Evolutionary conservation across 2,797 vertebrate species (phyloP), one percentile per base, ranked within the genome.

Genomic region (Eremophila alpestris): DNA sequence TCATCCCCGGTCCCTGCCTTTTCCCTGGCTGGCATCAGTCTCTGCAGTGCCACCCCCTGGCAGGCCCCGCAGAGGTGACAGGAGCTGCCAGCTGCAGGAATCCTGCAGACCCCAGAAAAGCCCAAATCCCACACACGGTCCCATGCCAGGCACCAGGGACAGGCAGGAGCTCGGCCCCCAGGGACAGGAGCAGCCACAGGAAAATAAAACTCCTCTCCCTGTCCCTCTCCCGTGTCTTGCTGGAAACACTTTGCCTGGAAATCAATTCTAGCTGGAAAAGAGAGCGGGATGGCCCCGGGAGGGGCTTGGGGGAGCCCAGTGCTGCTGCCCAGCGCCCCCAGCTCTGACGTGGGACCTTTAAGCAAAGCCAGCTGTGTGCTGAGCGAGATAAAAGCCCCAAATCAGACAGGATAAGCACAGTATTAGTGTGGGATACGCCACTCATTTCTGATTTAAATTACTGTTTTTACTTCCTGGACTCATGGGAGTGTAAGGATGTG

Each of bases 351-450:
- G 98, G 96, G 94, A 95, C 84, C 56, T 93, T 95, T 99, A 98
- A 99, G 97, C 95, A 97, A 96, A 98, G 97, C 98, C 98, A 99
- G 98, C 98, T 99, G 98, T 95, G 97, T 85, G 96, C 94, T 59
- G 93, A 90, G 96, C 95, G 95, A 98, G 97, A 98, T 98, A 97
- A 98, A 98, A 98, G 98, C 97, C 96, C 97, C 98, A 97, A 98
- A 98, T 98, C 98, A 98, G 97, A 97, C 97, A 94, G 98, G 97
- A 98, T 98, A 97, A 98, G 97, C 97, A 71, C 97, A 97, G 97
- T 95, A 96, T 98, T 97, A 96, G 97, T 97, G 97, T 97, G 98
- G 98, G 98, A 98, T 98, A 97, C 87, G 92, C 96, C 97, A 93
- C 97, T 97, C 97, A 95, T 98, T 97, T 96, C 97, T 96, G 93